These are phyloP conservation scores for Cantharis rustica DNA, from an alignment of 2,888 invertebrate genomes.

Conservation along the genomic window DNA sequence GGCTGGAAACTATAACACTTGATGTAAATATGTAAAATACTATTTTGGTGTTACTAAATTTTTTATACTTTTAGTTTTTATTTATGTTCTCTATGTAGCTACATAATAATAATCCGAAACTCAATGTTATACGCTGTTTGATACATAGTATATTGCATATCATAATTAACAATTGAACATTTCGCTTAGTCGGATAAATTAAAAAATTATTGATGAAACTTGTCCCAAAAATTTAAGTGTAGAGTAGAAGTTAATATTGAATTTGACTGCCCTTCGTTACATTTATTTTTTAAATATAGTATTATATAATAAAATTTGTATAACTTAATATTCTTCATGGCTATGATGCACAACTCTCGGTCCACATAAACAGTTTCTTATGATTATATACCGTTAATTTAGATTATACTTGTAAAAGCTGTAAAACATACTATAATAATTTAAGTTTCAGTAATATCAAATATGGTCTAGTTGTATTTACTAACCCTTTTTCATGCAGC, in stretches of 20 bases:
- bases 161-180: not conserved
- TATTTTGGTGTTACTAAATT: not conserved
- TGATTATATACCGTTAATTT: not conserved
- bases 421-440: not conserved
- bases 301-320: too few species aligned
- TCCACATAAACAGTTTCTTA: not conserved
- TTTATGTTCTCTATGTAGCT: not conserved
- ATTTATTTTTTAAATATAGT: not conserved
- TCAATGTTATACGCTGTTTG: too few species aligned
- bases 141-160: too few species aligned
- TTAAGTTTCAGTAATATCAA: not conserved
- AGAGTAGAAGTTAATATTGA: too few species aligned
- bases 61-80: not conserved
- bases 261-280: not conserved
- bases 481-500: not conserved
- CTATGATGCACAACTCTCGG: too few species aligned
- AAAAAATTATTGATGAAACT: too few species aligned
- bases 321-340: too few species aligned
- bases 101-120: not conserved
- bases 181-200: too few species aligned
- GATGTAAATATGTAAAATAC: not conserved
- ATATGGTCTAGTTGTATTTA: not conserved
- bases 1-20: too few species aligned
- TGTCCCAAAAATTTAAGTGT: too few species aligned
- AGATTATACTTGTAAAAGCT: not conserved